These are phyloP conservation scores for Temnothorax nylanderi DNA, from an alignment of 1,140 invertebrate species.

Conservation along the genomic window DNA sequence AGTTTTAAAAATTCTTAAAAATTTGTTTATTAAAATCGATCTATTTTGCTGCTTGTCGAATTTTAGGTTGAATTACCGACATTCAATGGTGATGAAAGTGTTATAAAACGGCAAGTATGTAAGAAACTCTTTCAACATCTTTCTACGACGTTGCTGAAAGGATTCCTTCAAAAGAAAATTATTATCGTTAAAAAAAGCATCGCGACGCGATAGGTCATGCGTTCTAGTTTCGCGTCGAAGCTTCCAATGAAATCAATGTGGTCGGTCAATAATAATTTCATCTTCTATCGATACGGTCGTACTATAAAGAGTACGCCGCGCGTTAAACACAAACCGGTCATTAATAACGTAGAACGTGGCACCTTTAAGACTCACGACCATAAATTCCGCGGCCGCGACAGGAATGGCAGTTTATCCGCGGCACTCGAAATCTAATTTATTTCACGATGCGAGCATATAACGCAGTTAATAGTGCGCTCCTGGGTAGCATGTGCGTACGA, in stretches of 20 bases:
- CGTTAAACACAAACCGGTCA: slow-evolving; percentile 61
- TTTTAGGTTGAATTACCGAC: neutral
- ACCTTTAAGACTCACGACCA: slow-evolving; percentile 58
- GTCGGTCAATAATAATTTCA: slow-evolving; percentile 45
- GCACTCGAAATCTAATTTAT: slow-evolving; percentile 74
- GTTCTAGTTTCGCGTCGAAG: neutral
- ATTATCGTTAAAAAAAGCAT: neutral
- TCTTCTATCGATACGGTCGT: slow-evolving; percentile 39
- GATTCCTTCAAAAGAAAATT: neutral
- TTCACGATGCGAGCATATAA: slow-evolving; percentile 50
- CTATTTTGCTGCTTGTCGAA: too few relatives aligned
- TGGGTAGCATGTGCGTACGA: neutral
- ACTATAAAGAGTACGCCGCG: slow-evolving; percentile 27
- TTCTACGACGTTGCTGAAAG: neutral
- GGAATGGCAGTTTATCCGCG: slow-evolving; percentile 62
- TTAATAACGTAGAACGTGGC: slow-evolving; percentile 68
- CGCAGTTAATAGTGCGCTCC: slow-evolving; percentile 38
- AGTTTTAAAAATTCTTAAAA: too few relatives aligned
- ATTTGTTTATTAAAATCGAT: too few relatives aligned
- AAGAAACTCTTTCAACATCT: neutral
- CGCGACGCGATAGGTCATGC: neutral
- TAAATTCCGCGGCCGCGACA: slow-evolving; percentile 62
- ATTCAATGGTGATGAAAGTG: neutral
- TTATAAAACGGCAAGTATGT: neutral
- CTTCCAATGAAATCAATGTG: slow-evolving; percentile 40